Percentiles rank a stretch among this genome's conserved stretches.
These are phyloP conservation scores for Heloderma charlesbogerti DNA, from an alignment of 2,113 vertebrate species.

Conservation along the genomic window DNA sequence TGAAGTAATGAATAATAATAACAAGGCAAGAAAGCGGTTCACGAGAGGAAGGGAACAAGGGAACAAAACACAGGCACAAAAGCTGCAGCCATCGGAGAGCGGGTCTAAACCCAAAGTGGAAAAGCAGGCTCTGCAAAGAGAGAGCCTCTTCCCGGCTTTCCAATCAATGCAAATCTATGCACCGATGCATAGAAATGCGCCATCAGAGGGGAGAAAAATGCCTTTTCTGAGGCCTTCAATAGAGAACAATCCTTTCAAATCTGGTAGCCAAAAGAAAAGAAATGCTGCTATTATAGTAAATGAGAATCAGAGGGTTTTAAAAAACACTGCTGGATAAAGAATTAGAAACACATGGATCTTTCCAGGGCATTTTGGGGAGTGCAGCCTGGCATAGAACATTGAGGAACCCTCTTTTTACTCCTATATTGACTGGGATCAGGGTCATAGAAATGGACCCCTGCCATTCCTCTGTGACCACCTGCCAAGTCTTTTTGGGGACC, in stretches of 20 bases:
- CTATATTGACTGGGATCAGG: neutral
- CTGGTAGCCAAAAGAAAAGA: neutral
- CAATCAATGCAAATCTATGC: conserved; percentile 3
- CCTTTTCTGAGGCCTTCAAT: neutral
- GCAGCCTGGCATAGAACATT: too few relatives aligned
- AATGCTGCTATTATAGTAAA: neutral
- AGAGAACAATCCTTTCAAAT: neutral
- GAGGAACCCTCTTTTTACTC: neutral
- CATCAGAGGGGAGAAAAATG: neutral
- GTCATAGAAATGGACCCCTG: neutral
- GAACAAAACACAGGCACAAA: neutral
- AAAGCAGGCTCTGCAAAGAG: neutral
- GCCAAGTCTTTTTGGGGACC: neutral
- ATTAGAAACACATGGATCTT: neutral
- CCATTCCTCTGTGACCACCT: neutral
- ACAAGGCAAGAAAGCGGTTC: neutral
- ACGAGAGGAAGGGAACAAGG: neutral
- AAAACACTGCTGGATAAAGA: neutral
- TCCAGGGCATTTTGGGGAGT: neutral
- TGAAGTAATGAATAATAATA: conserved; percentile 25
- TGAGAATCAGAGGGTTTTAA: neutral
- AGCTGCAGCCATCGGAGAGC: neutral
- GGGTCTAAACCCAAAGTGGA: neutral
- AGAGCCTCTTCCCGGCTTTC: neutral
- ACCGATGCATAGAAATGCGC: neutral